A percentile compares a stretch with the other conserved stretches of the same genome.
Evolutionary conservation across 1,140 invertebrate species (phyloP).

Genomic region (Archegozetes longisetosus): DNA sequence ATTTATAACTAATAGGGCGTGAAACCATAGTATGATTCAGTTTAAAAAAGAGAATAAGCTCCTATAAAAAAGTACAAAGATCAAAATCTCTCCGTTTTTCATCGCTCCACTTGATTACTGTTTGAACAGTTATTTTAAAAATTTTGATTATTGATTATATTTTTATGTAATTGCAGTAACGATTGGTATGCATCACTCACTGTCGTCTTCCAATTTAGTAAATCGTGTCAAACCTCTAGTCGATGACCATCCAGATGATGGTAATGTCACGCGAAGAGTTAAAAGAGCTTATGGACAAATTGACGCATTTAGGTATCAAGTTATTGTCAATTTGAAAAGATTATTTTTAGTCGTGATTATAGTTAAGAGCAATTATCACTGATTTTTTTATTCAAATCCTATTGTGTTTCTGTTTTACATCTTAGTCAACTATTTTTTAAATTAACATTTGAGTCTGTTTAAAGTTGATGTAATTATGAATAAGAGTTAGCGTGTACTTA

Average conservation of each 20-base stretch:
- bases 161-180: neutral
- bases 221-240: conserved; percentile 9
- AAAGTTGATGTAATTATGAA: neutral
- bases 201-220: conserved; percentile 1
- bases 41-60: too few relatives aligned
- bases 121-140: neutral
- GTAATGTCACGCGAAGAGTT: conserved; percentile 52
- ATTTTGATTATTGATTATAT: neutral
- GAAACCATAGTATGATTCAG: too few relatives aligned
- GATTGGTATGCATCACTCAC: conserved; percentile 12
- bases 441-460: too few relatives aligned
- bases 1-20: too few relatives aligned
- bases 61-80: too few relatives aligned
- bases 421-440: too few relatives aligned
- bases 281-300: conserved; percentile 59
- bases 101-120: too few relatives aligned
- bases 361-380: too few relatives aligned
- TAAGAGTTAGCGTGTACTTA: neutral
- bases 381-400: too few relatives aligned
- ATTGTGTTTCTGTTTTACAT: too few relatives aligned
- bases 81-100: too few relatives aligned
- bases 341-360: conserved; percentile 43
- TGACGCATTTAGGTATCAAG: conserved; percentile 44
- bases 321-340: conserved; percentile 30
- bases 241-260: conserved; percentile 55